Percentiles rank a stretch among this genome's conserved stretches.
These are phyloP conservation scores for Corythoichthys intestinalis DNA, from an alignment of 2,113 vertebrate species.

Conservation along the genomic window DNA sequence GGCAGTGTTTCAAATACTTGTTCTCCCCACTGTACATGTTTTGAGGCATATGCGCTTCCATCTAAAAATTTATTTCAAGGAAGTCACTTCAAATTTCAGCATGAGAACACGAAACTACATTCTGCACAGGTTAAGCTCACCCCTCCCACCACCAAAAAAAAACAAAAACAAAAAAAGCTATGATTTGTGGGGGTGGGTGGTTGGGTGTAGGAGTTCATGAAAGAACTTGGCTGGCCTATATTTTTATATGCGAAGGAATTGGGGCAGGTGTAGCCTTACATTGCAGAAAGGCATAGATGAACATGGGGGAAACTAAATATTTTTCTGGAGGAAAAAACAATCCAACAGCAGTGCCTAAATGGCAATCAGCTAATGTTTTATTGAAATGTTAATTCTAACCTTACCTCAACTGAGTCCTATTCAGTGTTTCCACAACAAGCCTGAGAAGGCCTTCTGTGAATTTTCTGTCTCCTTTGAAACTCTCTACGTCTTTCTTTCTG, in stretches of 20 bases:
- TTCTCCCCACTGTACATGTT: no score
- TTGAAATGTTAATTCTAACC: conserved; percentile 64
- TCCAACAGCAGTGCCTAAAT: conserved; percentile 20
- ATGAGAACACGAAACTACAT: no score
- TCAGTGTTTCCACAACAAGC: conserved; percentile 56
- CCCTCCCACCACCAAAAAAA: no score
- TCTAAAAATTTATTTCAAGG: no score
- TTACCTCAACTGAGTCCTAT: conserved; percentile 56
- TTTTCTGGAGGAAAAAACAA: background rate
- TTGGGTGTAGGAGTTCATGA: no score
- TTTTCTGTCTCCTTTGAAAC: conserved; percentile 66
- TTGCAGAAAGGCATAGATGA: background rate
- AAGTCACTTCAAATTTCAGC: no score
- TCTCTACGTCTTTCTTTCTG: conserved; percentile 69
- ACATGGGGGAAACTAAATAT: background rate
- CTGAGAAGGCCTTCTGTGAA: conserved; percentile 46
- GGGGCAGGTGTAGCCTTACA: background rate
- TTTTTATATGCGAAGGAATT: background rate
- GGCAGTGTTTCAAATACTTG: no score
- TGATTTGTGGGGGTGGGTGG: no score
- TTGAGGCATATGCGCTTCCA: no score
- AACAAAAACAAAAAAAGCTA: no score
- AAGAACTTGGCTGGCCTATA: background rate
- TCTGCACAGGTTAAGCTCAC: no score
- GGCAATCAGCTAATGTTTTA: conserved; percentile 63